Evolutionary conservation across 2,888 invertebrate species (phyloP), one percentile per base, ranked within the genome.

Genomic region (Andrena minutula): DNA sequence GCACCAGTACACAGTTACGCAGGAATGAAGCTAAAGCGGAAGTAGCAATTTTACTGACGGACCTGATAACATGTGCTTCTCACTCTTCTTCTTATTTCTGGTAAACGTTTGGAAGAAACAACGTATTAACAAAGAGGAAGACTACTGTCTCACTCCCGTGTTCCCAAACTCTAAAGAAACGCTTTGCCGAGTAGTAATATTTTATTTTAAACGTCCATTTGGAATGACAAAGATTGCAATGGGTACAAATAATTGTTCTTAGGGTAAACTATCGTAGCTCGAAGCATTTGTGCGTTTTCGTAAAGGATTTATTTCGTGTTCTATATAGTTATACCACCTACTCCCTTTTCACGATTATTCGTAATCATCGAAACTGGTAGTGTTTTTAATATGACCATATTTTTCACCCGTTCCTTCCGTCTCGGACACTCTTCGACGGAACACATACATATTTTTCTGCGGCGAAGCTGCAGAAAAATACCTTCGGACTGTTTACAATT

Each of bases 21-120:
- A 84, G 81, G 41, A 91, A 90, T 88, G 88, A 89, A 90, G 87
- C 88, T 89, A 87, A 91, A 90, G 88, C 91, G 92, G 92, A 92
- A 92, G 88, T 90, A 82, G 86, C 89, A 86, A 89, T 89, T 88
- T 89, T 90, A 91, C 87, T 90, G 88, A 88, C 88, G 85, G 86
- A 88, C 86, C 89, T 87, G 88, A 89, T 90, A 90, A 88, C 89
- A 91, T 88, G 81, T 85, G 83, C 77, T 79, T 75, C 85, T 75
- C 75, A 70, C 75, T 82, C 60, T 49, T 32, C 32, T 1, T 0
- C 32, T 58, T 20, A 8, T 23, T 2, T 10, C 10, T 65, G 23
- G 35, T 26, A 58, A 56, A 68, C 7, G 4, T 16, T 32, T 32
- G 30, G 30, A 4, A n/a, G 30, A 16, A 60, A 60, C 28, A n/a